These are phyloP conservation scores for Sebastes oblongus DNA, from an alignment of 2,797 vertebrate species.

Conservation along the genomic window DNA sequence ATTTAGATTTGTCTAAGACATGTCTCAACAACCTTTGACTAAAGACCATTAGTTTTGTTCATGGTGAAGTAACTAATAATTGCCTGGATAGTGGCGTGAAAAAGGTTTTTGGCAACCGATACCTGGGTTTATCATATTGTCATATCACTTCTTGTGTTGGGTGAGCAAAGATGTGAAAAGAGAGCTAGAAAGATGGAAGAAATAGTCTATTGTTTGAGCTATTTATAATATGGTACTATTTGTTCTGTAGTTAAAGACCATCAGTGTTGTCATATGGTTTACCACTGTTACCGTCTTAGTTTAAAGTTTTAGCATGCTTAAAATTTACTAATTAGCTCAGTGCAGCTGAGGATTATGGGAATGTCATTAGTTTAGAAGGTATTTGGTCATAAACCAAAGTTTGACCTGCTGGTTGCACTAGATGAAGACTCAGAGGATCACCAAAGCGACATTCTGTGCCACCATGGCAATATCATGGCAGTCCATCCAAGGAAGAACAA, in stretches of 20 bases:
- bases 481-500: too few relatives aligned
- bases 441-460: too few relatives aligned
- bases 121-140: background rate
- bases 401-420: too few relatives aligned
- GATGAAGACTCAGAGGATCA: too few relatives aligned
- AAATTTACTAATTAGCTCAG: background rate
- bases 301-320: background rate
- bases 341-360: too few relatives aligned
- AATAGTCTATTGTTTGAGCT: too few relatives aligned
- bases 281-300: background rate
- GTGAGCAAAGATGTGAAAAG: too few relatives aligned
- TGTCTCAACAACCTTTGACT: background rate
- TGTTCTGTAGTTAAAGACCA: background rate
- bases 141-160: background rate
- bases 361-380: too few relatives aligned
- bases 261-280: background rate
- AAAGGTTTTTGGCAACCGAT: background rate
- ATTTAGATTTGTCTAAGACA: background rate
- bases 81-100: background rate
- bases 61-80: background rate
- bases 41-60: background rate
- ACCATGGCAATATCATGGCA: too few relatives aligned
- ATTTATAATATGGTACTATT: too few relatives aligned
- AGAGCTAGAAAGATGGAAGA: too few relatives aligned
- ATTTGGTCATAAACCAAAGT: background rate